A percentile compares a stretch with the other conserved stretches of the same genome.
These are phyloP conservation scores for Leptogaster cylindrica DNA, from an alignment of 2,888 invertebrate genomes.

Conservation along the genomic window DNA sequence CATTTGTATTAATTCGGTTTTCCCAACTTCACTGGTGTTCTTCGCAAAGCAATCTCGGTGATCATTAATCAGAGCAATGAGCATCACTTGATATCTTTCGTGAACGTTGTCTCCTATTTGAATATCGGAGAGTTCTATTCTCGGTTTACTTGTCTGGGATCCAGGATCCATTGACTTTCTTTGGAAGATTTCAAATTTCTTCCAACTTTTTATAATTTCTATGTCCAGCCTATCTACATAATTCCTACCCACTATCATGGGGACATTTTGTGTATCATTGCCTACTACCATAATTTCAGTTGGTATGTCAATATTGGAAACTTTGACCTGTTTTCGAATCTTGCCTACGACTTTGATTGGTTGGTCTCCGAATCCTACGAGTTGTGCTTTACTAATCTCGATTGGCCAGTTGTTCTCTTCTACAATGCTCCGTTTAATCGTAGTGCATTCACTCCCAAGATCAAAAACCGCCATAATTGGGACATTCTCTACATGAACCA, in stretches of 20 bases:
- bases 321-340: neutral
- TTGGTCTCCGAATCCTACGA: neutral
- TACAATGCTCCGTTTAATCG: no score
- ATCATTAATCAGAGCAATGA: neutral
- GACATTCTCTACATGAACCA: neutral
- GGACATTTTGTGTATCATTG: neutral
- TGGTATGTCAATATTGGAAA: neutral
- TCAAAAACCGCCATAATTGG: neutral
- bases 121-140: neutral
- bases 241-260: neutral
- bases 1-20: neutral
- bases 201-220: neutral
- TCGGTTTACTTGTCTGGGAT: no score
- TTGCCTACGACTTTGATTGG: neutral
- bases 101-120: neutral
- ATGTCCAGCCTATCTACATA: conserved; percentile 1
- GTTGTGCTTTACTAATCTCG: neutral
- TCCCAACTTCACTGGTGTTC: neutral
- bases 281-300: neutral
- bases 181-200: neutral
- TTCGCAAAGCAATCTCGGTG: neutral
- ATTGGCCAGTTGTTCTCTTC: neutral
- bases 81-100: neutral
- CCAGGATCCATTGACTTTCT: neutral
- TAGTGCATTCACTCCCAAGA: neutral